phyloP scores from a whole-genome alignment of 2,113 vertebrate species.

The Dasypus novemcinctus region DNA sequence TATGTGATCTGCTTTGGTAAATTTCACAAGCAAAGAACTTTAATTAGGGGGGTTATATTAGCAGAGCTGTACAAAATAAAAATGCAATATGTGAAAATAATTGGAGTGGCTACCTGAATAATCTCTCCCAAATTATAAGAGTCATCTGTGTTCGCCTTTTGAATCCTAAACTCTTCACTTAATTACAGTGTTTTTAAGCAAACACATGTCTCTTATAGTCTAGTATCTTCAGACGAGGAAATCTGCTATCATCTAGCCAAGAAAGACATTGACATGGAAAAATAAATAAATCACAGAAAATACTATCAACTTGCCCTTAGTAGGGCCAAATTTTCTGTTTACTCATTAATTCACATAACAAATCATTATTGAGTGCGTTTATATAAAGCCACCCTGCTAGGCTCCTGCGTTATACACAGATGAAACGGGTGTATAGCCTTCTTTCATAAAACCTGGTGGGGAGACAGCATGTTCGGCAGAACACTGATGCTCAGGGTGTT shows the following conservation, averaged over 20 bases:
- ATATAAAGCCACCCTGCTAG: background rate
- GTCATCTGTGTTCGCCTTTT: conserved; percentile 50
- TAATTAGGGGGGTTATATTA: conserved; percentile 50
- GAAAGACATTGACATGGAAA: background rate
- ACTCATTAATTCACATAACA: background rate
- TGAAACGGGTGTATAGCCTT: background rate
- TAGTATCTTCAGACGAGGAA: conserved; percentile 51
- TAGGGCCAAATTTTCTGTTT: background rate
- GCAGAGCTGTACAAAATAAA: conserved; percentile 55
- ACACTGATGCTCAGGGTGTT: background rate
- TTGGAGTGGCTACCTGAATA: conserved; percentile 70
- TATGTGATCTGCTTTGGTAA: conserved; percentile 1
- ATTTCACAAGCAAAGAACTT: conserved; percentile 66
- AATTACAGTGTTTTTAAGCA: conserved; percentile 69
- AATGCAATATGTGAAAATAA: conserved; percentile 63
- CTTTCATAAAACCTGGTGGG: background rate
- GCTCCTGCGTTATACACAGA: background rate
- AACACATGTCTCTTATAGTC: conserved; percentile 11
- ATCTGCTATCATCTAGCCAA: conserved; percentile 1
- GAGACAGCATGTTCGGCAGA: background rate
- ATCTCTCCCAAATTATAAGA: conserved; percentile 68
- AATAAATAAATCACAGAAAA: background rate
- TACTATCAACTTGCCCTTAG: background rate
- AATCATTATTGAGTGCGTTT: background rate
- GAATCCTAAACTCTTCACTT: conserved; percentile 51